Percentiles rank a stretch among this genome's conserved stretches.
Evolutionary conservation across 2,888 invertebrate genomes (phyloP).

Genomic region (Caradrina kadenii): DNA sequence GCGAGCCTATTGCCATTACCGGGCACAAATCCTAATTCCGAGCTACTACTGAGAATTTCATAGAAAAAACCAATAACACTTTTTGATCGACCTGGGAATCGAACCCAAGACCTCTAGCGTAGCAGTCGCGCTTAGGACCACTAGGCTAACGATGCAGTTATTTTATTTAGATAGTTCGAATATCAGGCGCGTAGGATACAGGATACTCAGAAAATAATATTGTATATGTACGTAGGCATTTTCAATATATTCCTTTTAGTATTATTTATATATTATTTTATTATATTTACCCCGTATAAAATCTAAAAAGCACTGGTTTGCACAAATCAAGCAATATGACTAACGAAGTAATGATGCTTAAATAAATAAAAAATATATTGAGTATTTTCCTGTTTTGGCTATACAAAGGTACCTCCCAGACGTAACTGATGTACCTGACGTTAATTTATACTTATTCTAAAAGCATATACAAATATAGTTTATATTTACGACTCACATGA

Average conservation of each 20-base stretch:
- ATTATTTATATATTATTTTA: no score
- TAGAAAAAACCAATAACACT: no score
- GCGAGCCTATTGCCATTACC: no score
- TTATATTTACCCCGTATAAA: neutral
- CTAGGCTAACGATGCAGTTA: no score
- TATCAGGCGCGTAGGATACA: neutral
- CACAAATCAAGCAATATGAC: slow-evolving; percentile 4
- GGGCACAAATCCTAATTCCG: no score
- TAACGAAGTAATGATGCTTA: neutral
- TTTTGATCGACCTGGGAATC: no score
- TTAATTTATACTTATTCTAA: neutral
- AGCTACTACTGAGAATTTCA: no score
- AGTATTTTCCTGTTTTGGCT: slow-evolving; percentile 5
- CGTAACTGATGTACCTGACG: neutral
- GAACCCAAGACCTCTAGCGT: no score
- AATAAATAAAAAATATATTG: neutral
- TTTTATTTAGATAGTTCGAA: neutral
- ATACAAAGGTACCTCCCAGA: neutral
- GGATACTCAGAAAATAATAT: neutral
- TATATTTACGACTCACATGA: neutral
- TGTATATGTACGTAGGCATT: neutral
- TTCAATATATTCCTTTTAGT: no score
- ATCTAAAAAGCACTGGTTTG: neutral
- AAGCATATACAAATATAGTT: slow-evolving; percentile 15
- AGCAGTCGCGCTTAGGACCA: no score